Conservation (phyloP, 2,113 vertebrate species). For the Tylochromis polylepis region DNA sequence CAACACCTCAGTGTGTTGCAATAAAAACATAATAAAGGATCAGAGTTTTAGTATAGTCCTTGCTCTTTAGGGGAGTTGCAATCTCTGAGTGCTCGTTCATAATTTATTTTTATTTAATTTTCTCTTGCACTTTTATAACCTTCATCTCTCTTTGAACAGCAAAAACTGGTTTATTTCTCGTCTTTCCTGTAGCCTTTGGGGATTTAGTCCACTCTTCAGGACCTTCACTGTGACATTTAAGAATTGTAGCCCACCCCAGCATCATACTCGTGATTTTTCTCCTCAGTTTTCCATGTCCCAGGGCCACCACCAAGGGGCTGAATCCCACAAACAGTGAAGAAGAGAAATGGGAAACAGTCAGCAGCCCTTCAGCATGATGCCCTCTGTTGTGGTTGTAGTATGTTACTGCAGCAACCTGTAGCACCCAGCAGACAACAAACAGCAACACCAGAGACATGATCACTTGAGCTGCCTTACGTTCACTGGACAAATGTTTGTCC, state of each 20-base stretch:
- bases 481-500: constrained; percentile 58
- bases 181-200: not conserved
- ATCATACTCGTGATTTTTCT: constrained; percentile 54
- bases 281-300: constrained; percentile 75
- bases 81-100: not conserved
- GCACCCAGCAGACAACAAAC: constrained; percentile 74
- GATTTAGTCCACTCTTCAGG: not conserved
- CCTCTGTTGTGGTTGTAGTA: constrained; percentile 77
- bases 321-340: constrained; percentile 76
- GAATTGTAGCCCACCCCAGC: constrained; percentile 3
- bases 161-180: constrained; percentile 16
- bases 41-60: not conserved
- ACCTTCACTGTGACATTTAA: not conserved
- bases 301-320: constrained; percentile 75
- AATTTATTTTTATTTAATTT: not conserved
- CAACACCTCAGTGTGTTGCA: not conserved
- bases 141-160: constrained; percentile 17
- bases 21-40: not conserved
- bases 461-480: constrained; percentile 73
- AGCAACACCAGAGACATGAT: constrained; percentile 72
- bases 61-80: too few relatives aligned
- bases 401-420: constrained; percentile 75
- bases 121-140: constrained; percentile 6
- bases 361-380: constrained; percentile 58
- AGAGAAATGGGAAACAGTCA: constrained; percentile 75